Evolutionary conservation across 1,140 invertebrate genomes (phyloP).

Genomic region (Bombyx mori): DNA sequence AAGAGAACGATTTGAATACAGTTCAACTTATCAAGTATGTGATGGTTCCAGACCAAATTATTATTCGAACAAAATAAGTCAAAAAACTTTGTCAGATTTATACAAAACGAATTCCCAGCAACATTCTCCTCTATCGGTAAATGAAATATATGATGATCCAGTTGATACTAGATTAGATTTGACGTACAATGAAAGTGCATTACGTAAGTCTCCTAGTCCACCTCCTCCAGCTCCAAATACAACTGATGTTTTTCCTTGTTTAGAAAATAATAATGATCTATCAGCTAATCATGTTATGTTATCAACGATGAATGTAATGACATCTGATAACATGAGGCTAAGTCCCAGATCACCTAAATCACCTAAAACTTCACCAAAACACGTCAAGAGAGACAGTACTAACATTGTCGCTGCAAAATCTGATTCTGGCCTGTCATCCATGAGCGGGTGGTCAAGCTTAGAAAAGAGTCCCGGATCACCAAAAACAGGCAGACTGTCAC

Average conservation of each 20-base stretch:
- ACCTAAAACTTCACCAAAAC: constrained; percentile 81
- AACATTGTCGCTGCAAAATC: constrained; percentile 82
- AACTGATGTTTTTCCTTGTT: constrained; percentile 54
- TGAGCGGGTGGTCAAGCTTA: constrained; percentile 87
- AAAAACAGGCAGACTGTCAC: constrained; percentile 52
- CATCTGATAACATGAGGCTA: constrained; percentile 69
- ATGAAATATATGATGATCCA: constrained; percentile 76
- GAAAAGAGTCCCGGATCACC: constrained; percentile 87
- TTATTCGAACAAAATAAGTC: constrained; percentile 43
- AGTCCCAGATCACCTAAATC: constrained; percentile 82
- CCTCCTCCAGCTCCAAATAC: constrained; percentile 83
- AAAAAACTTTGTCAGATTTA: constrained; percentile 44
- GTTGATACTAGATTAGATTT: constrained; percentile 69
- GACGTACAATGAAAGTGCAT: constrained; percentile 69
- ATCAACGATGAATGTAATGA: constrained; percentile 37
- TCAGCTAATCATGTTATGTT: constrained; percentile 39
- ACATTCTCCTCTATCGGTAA: constrained; percentile 75
- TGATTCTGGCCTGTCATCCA: constrained; percentile 87
- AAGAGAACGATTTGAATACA: constrained; percentile 65
- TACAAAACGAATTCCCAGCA: constrained; percentile 66
- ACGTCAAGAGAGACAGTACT: constrained; percentile 74
- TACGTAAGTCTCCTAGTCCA: constrained; percentile 76
- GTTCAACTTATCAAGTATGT: constrained; percentile 46
- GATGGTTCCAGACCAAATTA: constrained; percentile 48
- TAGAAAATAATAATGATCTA: constrained; percentile 49